Evolutionary conservation across 2,797 vertebrate genomes (phyloP), one percentile per base, ranked within the genome.

Genomic region (Pelobates cultripes): DNA sequence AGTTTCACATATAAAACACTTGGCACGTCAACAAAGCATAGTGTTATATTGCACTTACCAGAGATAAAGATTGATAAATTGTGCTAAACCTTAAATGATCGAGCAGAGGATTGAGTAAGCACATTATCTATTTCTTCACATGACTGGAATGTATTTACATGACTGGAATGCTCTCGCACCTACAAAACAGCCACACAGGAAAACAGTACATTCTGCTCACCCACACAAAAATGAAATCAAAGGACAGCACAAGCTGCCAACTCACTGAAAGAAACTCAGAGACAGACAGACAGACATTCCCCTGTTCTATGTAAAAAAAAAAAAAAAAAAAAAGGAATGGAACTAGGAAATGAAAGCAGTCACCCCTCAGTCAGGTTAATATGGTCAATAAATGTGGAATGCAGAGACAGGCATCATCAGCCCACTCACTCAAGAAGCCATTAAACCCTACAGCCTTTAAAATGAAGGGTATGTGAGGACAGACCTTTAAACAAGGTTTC

Each of bases 41-140:
- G 28, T 28, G 28, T 28, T 28, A 28, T 28, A 28, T 28, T 28
- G 28, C 28, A 28, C 28, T 28, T 28, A 28, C 28, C 28, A 28
- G 28, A 28, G 28, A 28, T 28, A 28, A 28, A 28, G 28, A 28
- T 28, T 28, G 28, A 28, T 28, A 28, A 28, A 28, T 28, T 28
- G 47, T 51, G 75, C 42, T 61, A 73, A 68, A 73, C 70, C 75
- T 78, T 17, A 72, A 67, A 73, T 68, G 42, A 28, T 74, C 55
- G 69, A n/a, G n/a, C 57, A 51, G 76, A 67, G 17, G 10, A 13
- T 40, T 68, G 76, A 78, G 64, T 6, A 78, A 70, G 75, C 43
- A 63, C 51, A 78, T 73, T 73, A 75, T 28, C 2, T 28, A 28
- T 28, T 28, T 2, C 28, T 28, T 28, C 28, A 28, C 28, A 28